phyloP scores from a whole-genome alignment of 2,888 invertebrate species.

The Sthenelais limicola region DNA sequence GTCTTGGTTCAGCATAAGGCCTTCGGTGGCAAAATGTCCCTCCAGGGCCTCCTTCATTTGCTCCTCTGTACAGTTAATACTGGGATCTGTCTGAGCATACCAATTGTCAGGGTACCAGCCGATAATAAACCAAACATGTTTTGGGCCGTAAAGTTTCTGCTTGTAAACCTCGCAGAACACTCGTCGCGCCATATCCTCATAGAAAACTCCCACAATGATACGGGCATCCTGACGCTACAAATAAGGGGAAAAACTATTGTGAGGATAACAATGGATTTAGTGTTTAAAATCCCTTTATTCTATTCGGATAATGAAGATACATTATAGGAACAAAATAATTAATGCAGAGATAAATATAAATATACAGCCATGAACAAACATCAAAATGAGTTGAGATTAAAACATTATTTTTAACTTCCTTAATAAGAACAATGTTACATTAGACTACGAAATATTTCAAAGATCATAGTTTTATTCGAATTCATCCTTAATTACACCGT shows the following conservation, averaged over 20 bases:
- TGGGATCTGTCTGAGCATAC: slow-evolving; percentile 76
- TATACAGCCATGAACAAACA: neutral
- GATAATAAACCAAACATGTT: slow-evolving; percentile 99
- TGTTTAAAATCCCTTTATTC: neutral
- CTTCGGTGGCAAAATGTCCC: slow-evolving; percentile 98
- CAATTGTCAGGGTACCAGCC: slow-evolving; percentile 98
- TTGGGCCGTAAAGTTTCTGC: slow-evolving; percentile 92
- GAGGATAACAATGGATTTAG: neutral
- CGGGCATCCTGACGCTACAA: slow-evolving; percentile 92
- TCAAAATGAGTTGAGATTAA: neutral
- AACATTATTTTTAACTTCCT: too few relatives aligned
- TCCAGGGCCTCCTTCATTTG: slow-evolving; percentile 96
- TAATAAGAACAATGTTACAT: too few relatives aligned
- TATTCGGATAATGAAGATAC: neutral
- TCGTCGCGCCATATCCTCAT: slow-evolving; percentile 95
- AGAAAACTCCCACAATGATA: slow-evolving; percentile 98
- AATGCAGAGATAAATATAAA: neutral
- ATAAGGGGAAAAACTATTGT: neutral
- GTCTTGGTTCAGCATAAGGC: slow-evolving; percentile 98
- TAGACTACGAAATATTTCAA: too few relatives aligned
- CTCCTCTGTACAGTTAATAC: slow-evolving; percentile 88
- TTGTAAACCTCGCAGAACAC: slow-evolving; percentile 90
- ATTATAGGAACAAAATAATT: neutral
- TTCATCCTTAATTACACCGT: too few relatives aligned
- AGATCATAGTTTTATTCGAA: too few relatives aligned